Evolutionary conservation across 2,113 vertebrate genomes (phyloP).

Genomic region (Sinocyclocheilus anophthalmus): DNA sequence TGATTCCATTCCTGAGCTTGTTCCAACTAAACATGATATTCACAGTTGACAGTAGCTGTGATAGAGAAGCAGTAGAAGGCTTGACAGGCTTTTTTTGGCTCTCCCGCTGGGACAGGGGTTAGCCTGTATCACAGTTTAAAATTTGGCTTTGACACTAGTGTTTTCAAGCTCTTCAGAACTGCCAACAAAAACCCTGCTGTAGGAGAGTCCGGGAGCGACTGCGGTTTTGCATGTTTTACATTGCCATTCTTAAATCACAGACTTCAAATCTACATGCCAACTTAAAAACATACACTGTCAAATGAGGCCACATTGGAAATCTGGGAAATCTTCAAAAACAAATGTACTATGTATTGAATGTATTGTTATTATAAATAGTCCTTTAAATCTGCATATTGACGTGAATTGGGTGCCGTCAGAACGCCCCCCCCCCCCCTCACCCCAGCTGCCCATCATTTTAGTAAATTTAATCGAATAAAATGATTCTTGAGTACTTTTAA

Average conservation of each 20-base stretch:
- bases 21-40: neutral
- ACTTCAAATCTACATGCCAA: neutral
- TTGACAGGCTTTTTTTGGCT: neutral
- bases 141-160: neutral
- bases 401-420: too few species aligned
- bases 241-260: neutral
- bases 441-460: too few species aligned
- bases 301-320: neutral
- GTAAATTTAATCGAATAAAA: too few species aligned
- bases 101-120: neutral
- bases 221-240: neutral
- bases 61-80: conserved; percentile 17
- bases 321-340: neutral
- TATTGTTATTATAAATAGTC: too few species aligned
- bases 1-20: neutral
- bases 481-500: too few species aligned
- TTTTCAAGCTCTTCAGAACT: neutral
- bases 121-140: neutral
- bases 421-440: too few species aligned
- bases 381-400: too few species aligned
- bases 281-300: neutral
- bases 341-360: too few species aligned
- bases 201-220: neutral
- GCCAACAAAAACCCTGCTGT: neutral
- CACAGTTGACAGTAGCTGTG: neutral